A percentile compares a stretch with the other conserved stretches of the same genome.
Evolutionary conservation across 2,888 invertebrate species (phyloP).

Genomic region (Ischnura elegans): DNA sequence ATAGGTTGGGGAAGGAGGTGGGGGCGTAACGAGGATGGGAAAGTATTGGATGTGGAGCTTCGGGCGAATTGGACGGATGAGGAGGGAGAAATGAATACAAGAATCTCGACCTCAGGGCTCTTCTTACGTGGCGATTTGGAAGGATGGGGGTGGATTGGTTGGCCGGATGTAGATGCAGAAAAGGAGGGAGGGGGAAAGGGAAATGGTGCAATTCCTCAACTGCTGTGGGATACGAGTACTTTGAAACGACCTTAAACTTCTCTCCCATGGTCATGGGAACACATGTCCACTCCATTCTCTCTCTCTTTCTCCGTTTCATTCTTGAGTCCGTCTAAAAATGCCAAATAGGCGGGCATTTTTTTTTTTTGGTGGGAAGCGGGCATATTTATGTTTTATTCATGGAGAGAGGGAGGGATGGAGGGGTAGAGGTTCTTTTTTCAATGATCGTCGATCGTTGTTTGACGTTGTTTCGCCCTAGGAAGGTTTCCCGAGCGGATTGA

Average conservation of each 20-base stretch:
- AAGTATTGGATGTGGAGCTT: neutral
- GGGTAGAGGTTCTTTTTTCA: conserved; percentile 7
- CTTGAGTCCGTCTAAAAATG: neutral
- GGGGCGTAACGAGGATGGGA: neutral
- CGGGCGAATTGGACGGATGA: neutral
- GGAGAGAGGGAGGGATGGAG: neutral
- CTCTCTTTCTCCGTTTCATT: neutral
- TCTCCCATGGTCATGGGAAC: neutral
- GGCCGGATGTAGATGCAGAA: neutral
- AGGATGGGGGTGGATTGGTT: neutral
- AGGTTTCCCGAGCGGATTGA: conserved; percentile 5
- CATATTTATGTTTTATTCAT: conserved; percentile 41
- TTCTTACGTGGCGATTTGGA: neutral
- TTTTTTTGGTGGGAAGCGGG: neutral
- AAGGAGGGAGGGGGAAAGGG: neutral
- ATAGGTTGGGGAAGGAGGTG: neutral
- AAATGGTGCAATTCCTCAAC: neutral
- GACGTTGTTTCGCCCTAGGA: conserved; percentile 4
- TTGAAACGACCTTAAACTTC: neutral
- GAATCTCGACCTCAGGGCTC: neutral
- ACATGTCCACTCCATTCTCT: neutral
- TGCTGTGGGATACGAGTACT: conserved; percentile 2
- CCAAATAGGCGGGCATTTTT: conserved; percentile 12
- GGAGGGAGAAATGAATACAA: conserved; percentile 42
- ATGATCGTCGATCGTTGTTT: conserved; percentile 31